Conservation (phyloP, 2,113 vertebrate species). For the Pituophis catenifer region DNA sequence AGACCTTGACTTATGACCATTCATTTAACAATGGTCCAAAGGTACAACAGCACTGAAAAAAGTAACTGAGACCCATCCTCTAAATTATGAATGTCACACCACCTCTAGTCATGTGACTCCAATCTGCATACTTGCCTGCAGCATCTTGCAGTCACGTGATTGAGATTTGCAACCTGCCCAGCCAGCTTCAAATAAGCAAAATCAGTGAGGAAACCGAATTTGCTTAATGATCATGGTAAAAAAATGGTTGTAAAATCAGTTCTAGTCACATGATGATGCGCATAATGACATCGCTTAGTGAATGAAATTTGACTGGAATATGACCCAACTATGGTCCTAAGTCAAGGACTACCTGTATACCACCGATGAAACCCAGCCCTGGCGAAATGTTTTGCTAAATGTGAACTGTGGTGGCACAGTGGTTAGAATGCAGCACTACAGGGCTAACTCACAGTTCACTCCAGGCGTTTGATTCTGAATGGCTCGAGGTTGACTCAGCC, state of each 20-base stretch:
- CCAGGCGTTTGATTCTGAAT: too few relatives aligned
- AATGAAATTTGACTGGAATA: background rate
- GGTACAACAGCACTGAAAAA: background rate
- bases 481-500: too few relatives aligned
- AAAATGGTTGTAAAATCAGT: background rate
- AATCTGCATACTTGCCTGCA: background rate
- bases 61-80: background rate
- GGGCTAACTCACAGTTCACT: too few relatives aligned
- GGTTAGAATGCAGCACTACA: too few relatives aligned
- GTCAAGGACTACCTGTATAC: background rate
- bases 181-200: background rate
- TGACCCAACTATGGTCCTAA: background rate
- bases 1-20: background rate
- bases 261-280: background rate
- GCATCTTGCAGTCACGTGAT: background rate
- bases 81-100: background rate
- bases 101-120: background rate
- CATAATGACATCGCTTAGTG: background rate
- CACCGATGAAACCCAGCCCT: background rate
- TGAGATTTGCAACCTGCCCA: background rate
- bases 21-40: background rate
- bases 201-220: background rate
- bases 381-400: background rate
- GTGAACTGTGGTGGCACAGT: too few relatives aligned
- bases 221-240: background rate